Evolutionary conservation across 2,113 vertebrate species (phyloP), one percentile per base, ranked within the genome.

Genomic region (Callionymus lyra): DNA sequence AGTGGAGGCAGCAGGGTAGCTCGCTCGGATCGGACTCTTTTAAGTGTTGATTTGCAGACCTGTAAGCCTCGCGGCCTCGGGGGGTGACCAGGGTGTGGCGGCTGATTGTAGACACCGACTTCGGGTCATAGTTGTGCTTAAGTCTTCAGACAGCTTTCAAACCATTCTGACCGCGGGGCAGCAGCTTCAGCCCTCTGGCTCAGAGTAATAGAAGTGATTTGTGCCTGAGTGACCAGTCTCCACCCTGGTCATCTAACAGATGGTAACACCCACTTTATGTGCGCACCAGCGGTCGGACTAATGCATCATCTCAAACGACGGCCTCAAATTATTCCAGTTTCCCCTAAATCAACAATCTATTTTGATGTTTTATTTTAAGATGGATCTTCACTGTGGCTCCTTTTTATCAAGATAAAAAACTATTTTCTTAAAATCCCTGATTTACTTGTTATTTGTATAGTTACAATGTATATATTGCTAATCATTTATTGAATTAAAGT

Each of bases 41-140:
- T 49, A 74, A 76, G 65, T 59, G 70, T 77, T 77, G 63, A 76
- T 74, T 62, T 59, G 53, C 56, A 47, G 34, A 72, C 65, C 68
- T 61, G 65, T 52, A 15, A 37, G 65, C 61, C 51, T 46, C n/a
- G 5, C 14, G 3, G 48, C 65, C 72, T 31, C 27, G 3, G 44
- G 57, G 47, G 39, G 31, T 31, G 50, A 31, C 0, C 44, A 44
- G 71, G 79, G 77, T 71, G 81, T 70, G 77, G 68, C 59, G 38
- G 38, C n/a, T 66, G 67, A 71, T 72, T 70, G 68, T 68, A 79
- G 75, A 68, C 57, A 42, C 53, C 71, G 56, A 43, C 75, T 66
- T 48, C 44, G 55, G 62, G 52, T 70, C 64, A 50, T 31, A 49
- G 53, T 39, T 56, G 42, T 60, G 58, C 59, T 65, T 54, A 44